Percentiles rank a stretch among this genome's conserved stretches.
These are phyloP conservation scores for Dascillus cervinus DNA, from an alignment of 2,888 invertebrate genomes.

Conservation along the genomic window DNA sequence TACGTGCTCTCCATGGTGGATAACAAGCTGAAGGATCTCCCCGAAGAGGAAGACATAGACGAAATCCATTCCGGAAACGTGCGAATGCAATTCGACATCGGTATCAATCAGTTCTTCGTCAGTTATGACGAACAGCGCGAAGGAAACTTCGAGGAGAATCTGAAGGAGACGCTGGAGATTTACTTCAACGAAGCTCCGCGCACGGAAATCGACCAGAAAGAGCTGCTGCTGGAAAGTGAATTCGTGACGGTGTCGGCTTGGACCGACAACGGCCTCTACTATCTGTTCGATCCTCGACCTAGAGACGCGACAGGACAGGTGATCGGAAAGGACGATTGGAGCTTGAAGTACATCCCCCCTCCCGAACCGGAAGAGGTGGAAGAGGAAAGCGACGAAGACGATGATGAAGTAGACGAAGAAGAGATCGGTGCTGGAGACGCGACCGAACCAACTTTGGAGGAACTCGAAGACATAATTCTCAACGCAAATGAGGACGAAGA, in stretches of 20 bases:
- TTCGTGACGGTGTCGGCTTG: slow-evolving; percentile 31
- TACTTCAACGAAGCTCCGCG: slow-evolving; percentile 12
- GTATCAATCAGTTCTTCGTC: slow-evolving; percentile 30
- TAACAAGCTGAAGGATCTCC: slow-evolving; percentile 15
- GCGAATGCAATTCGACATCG: slow-evolving; percentile 32
- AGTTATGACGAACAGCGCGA: slow-evolving; percentile 1
- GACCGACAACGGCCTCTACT: slow-evolving; percentile 31
- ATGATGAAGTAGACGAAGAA: slow-evolving; percentile 6
- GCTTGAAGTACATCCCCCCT: slow-evolving; percentile 10
- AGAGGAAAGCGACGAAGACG: slow-evolving; percentile 2
- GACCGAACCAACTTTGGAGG: background rate
- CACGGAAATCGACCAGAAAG: slow-evolving; percentile 15
- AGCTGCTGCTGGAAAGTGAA: slow-evolving; percentile 28
- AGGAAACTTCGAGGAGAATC: slow-evolving; percentile 15
- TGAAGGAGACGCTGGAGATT: slow-evolving; percentile 6
- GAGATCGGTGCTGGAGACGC: slow-evolving; percentile 4
- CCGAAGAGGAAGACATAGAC: slow-evolving; percentile 21
- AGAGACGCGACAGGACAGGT: slow-evolving; percentile 32
- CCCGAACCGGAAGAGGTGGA: slow-evolving; percentile 4
- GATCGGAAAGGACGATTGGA: slow-evolving; percentile 37
- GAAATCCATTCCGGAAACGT: slow-evolving; percentile 30
- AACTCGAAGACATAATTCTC: too few relatives aligned
- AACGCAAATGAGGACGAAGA: background rate
- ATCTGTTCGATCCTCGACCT: slow-evolving; percentile 36
- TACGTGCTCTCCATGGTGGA: slow-evolving; percentile 29